A percentile compares a stretch with the other conserved stretches of the same genome.
Conservation (phyloP, 2,113 vertebrate genomes). For the Leucosticte australis region DNA sequence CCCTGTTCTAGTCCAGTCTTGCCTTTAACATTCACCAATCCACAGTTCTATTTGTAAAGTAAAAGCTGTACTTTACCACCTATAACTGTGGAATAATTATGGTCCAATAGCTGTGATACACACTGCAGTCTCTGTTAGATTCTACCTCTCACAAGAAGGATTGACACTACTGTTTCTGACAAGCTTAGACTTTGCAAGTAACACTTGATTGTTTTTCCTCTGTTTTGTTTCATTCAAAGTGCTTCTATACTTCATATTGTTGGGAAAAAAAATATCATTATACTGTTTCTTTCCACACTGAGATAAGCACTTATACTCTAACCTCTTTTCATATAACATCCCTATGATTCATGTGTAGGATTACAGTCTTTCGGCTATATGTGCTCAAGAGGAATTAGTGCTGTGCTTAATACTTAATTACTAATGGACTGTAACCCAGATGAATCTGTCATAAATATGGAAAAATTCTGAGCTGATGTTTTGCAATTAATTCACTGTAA, state of each 20-base stretch:
- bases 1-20: background rate
- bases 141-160: background rate
- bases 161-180: background rate
- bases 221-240: background rate
- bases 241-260: background rate
- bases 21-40: background rate
- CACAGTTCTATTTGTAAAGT: background rate
- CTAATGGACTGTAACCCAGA: slow-evolving; percentile 27
- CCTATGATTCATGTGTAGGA: background rate
- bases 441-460: slow-evolving; percentile 36
- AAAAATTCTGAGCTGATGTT: background rate
- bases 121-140: background rate
- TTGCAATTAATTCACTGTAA: slow-evolving; percentile 51
- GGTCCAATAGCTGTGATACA: background rate
- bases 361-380: background rate
- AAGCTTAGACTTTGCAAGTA: background rate
- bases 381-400: background rate
- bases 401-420: slow-evolving; percentile 13
- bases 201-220: background rate
- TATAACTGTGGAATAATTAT: background rate
- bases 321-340: background rate
- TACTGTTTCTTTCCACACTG: background rate
- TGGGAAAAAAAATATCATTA: background rate
- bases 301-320: background rate
- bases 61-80: background rate